Percentiles rank a stretch among this genome's conserved stretches.
phyloP scores from a whole-genome alignment of 1,140 invertebrate species.

The Heliothis virescens region DNA sequence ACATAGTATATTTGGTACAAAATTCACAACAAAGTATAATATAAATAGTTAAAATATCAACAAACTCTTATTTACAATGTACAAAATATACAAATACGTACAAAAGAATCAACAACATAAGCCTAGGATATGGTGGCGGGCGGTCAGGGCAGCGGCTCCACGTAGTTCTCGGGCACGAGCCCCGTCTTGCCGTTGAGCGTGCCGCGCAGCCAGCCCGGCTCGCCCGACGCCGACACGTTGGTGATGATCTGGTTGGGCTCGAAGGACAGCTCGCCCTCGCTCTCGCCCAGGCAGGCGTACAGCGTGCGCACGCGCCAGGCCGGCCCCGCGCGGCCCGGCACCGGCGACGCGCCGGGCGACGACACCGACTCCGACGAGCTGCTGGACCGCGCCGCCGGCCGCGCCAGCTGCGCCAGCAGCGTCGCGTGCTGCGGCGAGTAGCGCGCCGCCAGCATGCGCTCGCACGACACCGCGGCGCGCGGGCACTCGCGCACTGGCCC shows the following conservation, averaged over 20 bases:
- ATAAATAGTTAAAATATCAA: slow-evolving; percentile 85
- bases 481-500: background rate
- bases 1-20: slow-evolving; percentile 78
- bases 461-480: slow-evolving; percentile 8
- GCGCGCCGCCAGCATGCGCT: slow-evolving; percentile 47
- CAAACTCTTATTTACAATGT: slow-evolving; percentile 83
- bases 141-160: slow-evolving; percentile 92
- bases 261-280: slow-evolving; percentile 98
- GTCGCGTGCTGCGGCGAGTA: slow-evolving; percentile 76
- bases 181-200: slow-evolving; percentile 97
- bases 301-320: slow-evolving; percentile 93
- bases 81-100: slow-evolving; percentile 81
- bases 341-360: slow-evolving; percentile 12
- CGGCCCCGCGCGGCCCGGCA: background rate
- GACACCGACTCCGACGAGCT: slow-evolving; percentile 76
- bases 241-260: slow-evolving; percentile 99
- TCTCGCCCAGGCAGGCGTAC: slow-evolving; percentile 98
- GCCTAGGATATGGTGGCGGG: slow-evolving; percentile 58
- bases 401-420: slow-evolving; percentile 72
- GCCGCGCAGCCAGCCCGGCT: slow-evolving; percentile 99
- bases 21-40: slow-evolving; percentile 83
- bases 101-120: slow-evolving; percentile 74
- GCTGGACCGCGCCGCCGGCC: slow-evolving; percentile 62
- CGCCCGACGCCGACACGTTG: slow-evolving; percentile 95
- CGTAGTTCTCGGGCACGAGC: slow-evolving; percentile 98